These are phyloP conservation scores for Galleria mellonella DNA, from an alignment of 1,140 invertebrate species.

Conservation along the genomic window DNA sequence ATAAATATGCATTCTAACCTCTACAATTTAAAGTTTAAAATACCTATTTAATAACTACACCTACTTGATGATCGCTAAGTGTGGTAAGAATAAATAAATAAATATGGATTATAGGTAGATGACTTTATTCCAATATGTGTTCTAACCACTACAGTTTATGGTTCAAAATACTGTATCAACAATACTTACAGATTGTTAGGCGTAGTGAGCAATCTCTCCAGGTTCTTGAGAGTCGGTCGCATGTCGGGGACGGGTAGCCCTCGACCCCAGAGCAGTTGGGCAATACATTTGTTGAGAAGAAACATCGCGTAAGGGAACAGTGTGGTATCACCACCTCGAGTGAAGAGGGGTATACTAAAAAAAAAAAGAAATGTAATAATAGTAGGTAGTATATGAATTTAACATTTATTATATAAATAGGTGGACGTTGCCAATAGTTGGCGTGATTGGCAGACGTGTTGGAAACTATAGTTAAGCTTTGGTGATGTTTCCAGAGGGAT, in stretches of 20 bases:
- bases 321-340: conserved; percentile 55
- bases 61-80: too few relatives aligned
- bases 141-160: too few relatives aligned
- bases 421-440: too few relatives aligned
- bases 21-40: too few relatives aligned
- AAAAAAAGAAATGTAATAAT: neutral
- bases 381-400: neutral
- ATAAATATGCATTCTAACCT: too few relatives aligned
- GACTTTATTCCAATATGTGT: neutral
- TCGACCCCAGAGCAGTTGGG: conserved; percentile 55
- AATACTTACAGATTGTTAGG: conserved; percentile 41
- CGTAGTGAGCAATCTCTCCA: conserved; percentile 42
- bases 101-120: too few relatives aligned
- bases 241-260: conserved; percentile 48
- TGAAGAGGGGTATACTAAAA: conserved; percentile 62
- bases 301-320: conserved; percentile 65
- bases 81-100: too few relatives aligned
- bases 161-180: neutral
- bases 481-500: too few relatives aligned
- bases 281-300: conserved; percentile 65
- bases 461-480: too few relatives aligned
- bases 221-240: conserved; percentile 57
- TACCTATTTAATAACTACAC: too few relatives aligned
- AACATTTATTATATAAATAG: neutral
- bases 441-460: too few relatives aligned